Conservation (phyloP, 2,113 vertebrate species). For the Paramisgurnus dabryanus region DNA sequence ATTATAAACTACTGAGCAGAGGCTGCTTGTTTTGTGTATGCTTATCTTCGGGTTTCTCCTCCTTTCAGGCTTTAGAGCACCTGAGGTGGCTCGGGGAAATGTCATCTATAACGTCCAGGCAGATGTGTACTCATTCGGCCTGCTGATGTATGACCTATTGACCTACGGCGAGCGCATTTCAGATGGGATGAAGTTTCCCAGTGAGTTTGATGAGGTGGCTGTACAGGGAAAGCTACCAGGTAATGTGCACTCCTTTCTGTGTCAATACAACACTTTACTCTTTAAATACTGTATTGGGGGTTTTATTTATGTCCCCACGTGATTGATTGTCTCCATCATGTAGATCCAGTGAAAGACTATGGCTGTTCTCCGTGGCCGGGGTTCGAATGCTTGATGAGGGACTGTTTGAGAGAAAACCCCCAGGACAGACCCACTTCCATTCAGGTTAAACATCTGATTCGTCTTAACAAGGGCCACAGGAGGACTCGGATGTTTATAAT, state of each 20-base stretch:
- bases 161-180: slow-evolving; percentile 88
- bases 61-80: slow-evolving; percentile 88
- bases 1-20: too few species aligned
- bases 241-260: slow-evolving; percentile 57
- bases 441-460: slow-evolving; percentile 73
- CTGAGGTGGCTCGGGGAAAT: slow-evolving; percentile 92
- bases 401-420: slow-evolving; percentile 89
- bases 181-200: slow-evolving; percentile 96
- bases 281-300: too few species aligned
- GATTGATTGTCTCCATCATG: slow-evolving; percentile 40
- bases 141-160: slow-evolving; percentile 94
- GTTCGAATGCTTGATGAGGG: slow-evolving; percentile 88
- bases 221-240: slow-evolving; percentile 93
- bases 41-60: not conserved
- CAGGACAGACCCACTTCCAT: slow-evolving; percentile 90
- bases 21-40: not conserved
- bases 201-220: slow-evolving; percentile 95
- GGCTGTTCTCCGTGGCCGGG: slow-evolving; percentile 86
- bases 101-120: slow-evolving; percentile 96
- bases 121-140: slow-evolving; percentile 94
- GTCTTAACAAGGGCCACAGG: not conserved
- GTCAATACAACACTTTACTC: too few species aligned
- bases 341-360: slow-evolving; percentile 93
- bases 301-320: not conserved
- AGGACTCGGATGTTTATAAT: not conserved